phyloP scores from a whole-genome alignment of 2,113 vertebrate species.

The Laterallus jamaicensis region DNA sequence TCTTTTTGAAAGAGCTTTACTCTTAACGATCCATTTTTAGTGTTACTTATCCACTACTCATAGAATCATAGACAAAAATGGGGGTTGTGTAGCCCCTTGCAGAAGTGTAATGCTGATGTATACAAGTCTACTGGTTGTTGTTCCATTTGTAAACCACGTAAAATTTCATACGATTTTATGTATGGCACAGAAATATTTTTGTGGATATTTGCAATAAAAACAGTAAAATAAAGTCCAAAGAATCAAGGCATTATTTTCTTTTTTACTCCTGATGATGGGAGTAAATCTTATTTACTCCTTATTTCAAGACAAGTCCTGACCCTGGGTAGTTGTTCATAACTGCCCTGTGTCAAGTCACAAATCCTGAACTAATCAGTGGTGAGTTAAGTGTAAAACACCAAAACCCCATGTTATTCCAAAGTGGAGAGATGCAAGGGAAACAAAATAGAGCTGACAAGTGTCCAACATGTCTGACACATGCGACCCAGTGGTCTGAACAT shows the following conservation, averaged over 20 bases:
- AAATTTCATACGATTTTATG: neutral
- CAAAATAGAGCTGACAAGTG: neutral
- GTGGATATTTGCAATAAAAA: neutral
- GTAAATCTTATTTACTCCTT: neutral
- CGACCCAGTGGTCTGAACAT: neutral
- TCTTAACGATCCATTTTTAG: neutral
- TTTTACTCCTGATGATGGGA: neutral
- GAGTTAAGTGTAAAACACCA: neutral
- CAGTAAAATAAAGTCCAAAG: neutral
- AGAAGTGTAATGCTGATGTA: neutral
- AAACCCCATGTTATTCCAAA: neutral
- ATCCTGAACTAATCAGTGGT: neutral
- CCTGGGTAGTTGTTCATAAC: neutral
- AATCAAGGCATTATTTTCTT: neutral
- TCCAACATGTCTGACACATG: neutral
- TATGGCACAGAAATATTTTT: neutral
- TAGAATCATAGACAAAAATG: neutral
- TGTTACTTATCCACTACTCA: rapidly evolving
- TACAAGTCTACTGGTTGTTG: neutral
- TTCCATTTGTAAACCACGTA: neutral
- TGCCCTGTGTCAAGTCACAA: neutral
- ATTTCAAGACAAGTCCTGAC: neutral
- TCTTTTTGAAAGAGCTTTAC: neutral
- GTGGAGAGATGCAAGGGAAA: neutral
- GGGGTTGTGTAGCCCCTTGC: neutral